These are phyloP conservation scores for Cricetomys ansorgei DNA, from an alignment of 2,113 vertebrate species.

Conservation along the genomic window DNA sequence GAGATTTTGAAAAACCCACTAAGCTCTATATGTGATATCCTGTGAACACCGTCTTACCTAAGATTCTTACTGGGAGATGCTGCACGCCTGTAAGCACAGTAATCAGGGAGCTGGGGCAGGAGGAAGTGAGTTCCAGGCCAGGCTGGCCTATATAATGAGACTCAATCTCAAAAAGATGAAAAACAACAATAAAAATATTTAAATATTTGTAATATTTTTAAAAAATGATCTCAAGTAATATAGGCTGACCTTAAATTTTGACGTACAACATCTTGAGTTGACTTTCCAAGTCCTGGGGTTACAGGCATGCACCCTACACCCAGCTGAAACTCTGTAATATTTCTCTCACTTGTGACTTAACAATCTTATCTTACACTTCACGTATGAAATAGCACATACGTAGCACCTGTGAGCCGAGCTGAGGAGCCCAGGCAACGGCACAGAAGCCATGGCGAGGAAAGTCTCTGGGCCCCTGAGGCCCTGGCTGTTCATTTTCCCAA, in stretches of 20 bases:
- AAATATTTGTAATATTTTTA: neutral
- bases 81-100: neutral
- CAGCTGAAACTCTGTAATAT: neutral
- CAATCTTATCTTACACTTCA: too few relatives aligned
- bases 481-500: too few relatives aligned
- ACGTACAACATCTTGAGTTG: neutral
- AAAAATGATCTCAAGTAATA: neutral
- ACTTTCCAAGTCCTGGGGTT: neutral
- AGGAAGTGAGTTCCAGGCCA: neutral
- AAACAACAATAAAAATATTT: neutral
- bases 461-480: fast-evolving
- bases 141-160: neutral
- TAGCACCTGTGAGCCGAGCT: neutral
- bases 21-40: neutral
- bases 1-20: neutral
- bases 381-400: fast-evolving
- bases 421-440: fast-evolving
- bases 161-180: neutral
- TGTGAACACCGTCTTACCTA: neutral
- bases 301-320: neutral
- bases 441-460: fast-evolving
- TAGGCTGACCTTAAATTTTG: neutral
- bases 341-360: neutral
- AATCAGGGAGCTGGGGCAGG: neutral
- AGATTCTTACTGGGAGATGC: neutral